Percentiles rank a stretch among this genome's conserved stretches.
These are phyloP conservation scores for Chloroclysta siterata DNA, from an alignment of 2,888 invertebrate species.

Conservation along the genomic window DNA sequence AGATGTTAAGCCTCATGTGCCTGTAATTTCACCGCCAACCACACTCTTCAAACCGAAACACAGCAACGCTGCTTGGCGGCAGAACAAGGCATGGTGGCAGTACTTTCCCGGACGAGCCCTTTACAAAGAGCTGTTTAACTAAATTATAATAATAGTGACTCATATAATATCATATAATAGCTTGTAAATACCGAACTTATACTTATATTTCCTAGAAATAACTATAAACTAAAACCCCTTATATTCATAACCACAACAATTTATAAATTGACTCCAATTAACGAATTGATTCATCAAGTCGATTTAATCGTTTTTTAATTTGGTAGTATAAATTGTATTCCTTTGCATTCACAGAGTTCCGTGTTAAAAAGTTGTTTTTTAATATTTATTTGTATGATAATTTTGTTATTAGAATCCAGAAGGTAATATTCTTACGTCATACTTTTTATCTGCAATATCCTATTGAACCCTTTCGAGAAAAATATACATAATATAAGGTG, in stretches of 20 bases:
- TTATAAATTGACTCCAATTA: conserved; percentile 17
- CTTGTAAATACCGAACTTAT: neutral
- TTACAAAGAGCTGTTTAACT: too few relatives aligned
- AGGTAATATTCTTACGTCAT: neutral
- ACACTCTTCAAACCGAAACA: too few relatives aligned
- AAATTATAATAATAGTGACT: too few relatives aligned
- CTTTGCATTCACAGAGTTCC: conserved; percentile 13
- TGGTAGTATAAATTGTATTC: neutral
- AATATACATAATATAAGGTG: too few relatives aligned
- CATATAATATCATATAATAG: neutral
- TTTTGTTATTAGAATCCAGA: neutral
- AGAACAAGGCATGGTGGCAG: too few relatives aligned
- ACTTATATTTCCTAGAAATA: neutral
- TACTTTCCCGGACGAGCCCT: too few relatives aligned
- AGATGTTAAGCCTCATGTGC: too few relatives aligned
- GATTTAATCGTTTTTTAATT: conserved; percentile 10
- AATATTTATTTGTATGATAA: conserved; percentile 7
- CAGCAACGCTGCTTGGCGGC: too few relatives aligned
- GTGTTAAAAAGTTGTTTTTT: conserved; percentile 16
- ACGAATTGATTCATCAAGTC: conserved; percentile 5
- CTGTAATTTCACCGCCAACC: too few relatives aligned
- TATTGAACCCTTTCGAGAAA: too few relatives aligned
- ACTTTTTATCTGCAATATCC: neutral
- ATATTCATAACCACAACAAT: conserved; percentile 6
- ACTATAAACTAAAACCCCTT: neutral